These are phyloP conservation scores for Liposcelis brunnea DNA, from an alignment of 2,888 invertebrate genomes.

Conservation along the genomic window DNA sequence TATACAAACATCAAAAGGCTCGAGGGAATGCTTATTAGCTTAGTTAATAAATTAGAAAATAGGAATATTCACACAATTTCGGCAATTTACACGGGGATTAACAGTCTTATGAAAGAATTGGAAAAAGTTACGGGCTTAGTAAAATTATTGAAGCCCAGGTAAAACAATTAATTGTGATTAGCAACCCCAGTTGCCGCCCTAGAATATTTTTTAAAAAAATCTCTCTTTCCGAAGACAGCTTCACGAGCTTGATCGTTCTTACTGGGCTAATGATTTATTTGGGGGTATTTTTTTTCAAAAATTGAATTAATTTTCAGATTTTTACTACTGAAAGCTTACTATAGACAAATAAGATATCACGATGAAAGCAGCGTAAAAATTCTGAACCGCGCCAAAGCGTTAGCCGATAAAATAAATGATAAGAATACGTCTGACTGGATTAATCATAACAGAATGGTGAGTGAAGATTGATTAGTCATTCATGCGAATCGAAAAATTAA, in stretches of 20 bases:
- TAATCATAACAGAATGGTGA: conserved; percentile 34
- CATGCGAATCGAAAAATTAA: conserved; percentile 3
- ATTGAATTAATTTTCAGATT: conserved; percentile 26
- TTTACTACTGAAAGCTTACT: conserved; percentile 35
- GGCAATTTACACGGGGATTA: conserved; percentile 21
- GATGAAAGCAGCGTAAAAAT: conserved; percentile 25
- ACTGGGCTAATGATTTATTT: not conserved
- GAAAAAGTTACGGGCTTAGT: conserved; percentile 20
- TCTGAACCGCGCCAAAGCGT: conserved; percentile 27
- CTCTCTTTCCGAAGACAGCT: too few relatives aligned
- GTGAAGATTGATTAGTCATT: conserved; percentile 12
- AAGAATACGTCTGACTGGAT: conserved; percentile 31
- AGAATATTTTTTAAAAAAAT: too few relatives aligned
- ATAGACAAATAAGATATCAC: conserved; percentile 29
- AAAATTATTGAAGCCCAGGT: conserved; percentile 21
- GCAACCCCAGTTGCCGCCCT: too few relatives aligned
- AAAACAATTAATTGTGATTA: conserved; percentile 1
- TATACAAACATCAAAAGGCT: conserved; percentile 33
- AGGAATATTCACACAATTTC: conserved; percentile 19
- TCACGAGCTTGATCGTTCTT: too few relatives aligned
- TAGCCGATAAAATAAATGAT: conserved; percentile 27
- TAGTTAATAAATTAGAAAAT: conserved; percentile 27
- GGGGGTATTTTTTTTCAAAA: not conserved
- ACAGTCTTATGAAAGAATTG: conserved; percentile 20
- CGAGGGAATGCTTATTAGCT: conserved; percentile 36